Conservation (phyloP, 2,888 invertebrate species). For the Nemapogon koenigi region DNA sequence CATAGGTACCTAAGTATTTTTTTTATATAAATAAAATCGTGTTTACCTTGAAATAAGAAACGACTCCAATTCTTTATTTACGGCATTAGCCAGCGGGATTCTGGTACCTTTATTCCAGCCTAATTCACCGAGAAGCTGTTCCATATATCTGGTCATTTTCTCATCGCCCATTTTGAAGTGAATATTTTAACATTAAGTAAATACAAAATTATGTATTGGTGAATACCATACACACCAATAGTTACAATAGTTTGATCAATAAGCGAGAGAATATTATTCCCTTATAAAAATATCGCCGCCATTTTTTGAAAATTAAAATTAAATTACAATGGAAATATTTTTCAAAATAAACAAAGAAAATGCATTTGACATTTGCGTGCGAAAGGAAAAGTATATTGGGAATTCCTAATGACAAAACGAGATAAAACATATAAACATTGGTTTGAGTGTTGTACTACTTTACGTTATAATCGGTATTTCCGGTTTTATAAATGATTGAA, state of each 20-base stretch:
- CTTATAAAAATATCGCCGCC: no score
- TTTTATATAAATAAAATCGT: not conserved
- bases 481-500: no score
- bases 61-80: slow-evolving; percentile 62
- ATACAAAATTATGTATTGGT: not conserved
- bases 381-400: no score
- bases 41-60: slow-evolving; percentile 39
- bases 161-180: not conserved
- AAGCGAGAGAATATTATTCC: no score
- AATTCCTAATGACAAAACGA: no score
- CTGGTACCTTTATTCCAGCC: slow-evolving; percentile 81
- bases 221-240: not conserved
- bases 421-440: no score
- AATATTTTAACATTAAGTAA: not conserved
- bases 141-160: slow-evolving; percentile 32
- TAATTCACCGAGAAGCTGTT: slow-evolving; percentile 70
- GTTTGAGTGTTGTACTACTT: no score
- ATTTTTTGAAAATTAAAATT: no score
- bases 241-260: slow-evolving; percentile 1
- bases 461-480: no score
- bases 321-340: no score
- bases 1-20: not conserved
- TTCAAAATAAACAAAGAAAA: no score
- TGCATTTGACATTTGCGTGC: no score
- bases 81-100: slow-evolving; percentile 79